Base-by-base conservation (phyloP, 2,797 vertebrate species). In the Numenius phaeopus region DNA sequence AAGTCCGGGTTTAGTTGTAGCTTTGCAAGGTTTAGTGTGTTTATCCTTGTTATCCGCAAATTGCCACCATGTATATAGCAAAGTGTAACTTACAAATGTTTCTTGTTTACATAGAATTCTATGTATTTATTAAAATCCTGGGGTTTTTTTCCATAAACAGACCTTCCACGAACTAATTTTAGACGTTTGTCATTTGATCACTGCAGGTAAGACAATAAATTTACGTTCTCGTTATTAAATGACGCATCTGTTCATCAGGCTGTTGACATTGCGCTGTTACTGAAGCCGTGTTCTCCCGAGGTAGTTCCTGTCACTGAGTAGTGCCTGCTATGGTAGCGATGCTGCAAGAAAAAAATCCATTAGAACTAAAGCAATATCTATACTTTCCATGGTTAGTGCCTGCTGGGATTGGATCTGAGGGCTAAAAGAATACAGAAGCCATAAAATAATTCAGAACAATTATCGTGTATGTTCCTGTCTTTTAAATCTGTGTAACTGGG, bases 181-280 rank as follows among this genome's bases (percentile, higher is more conserved):
- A 98, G 99, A 42, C 99, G 99, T 16, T 98, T 99, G 57, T 98
- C 99, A 3, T 99, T 99, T 92, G 99, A 99, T 97, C 99, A 99
- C 96, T 99, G 99, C 98, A 99, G 99, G 99, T 99, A 97, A 98
- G 97, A 39, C 14, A 27, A 8, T 9, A 44, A 5, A 30, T 44
- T 29, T 21, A 7, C 6, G 1, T 62, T 76, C 2, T 59, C 5
- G 0, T 52, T 66, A 8, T 57, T 64, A 76, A 77, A 8, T 57
- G 7, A 26, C 2, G 0, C 2, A 7, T 37, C 5, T 75, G 0
- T 81, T 55, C 29, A 5, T 54, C 14, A 42, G n/a, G 6, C 30
- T 83, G 10, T 24, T 78, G 40, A 14, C 2, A 0, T 3, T 47
- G 46, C 79, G 4, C 20, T 46, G 0, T 62, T 24, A 17, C 39